Evolutionary conservation across 2,888 invertebrate species (phyloP), one percentile per base, ranked within the genome.

Genomic region (Linnaemya vulpina): DNA sequence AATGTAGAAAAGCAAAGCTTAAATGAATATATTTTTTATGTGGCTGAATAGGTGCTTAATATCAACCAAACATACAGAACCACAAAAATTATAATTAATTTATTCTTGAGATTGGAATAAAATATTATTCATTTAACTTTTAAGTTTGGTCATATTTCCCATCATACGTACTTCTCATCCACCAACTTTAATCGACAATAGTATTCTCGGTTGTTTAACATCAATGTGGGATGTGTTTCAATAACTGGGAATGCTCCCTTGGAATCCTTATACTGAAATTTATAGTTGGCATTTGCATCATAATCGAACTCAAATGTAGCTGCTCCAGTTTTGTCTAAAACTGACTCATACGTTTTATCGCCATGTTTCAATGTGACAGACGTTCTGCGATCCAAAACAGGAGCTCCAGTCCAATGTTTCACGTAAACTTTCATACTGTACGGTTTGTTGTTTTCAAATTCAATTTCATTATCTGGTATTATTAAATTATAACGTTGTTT

Each of bases 281-380:
- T 8, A 35, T 76, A 70, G 13, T 65, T 22, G 10, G 10, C 22
- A 22, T 53, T 53, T 53, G 17, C 22, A 11, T 53, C 94, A 51
- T 76, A 55, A 11, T 76, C 70, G 58, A 76, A 76, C 35, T 82
- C 82, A 65, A 82, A 75, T 53, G 17, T 55, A 15, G 76, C 82
- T 8, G 46, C 38, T 0, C 82, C 76, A 13, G 49, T 46, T 11
- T 5, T 38, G 51, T 82, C 51, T 53, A 53, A 22, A 22, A 22
- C 0, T 53, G 51, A 17, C 11, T 53, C 63, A 58, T 82, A 82
- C 5, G 30, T 30, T n/a, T 77, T 65, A 4, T 11, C 11, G 5
- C 77, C 71, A 71, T 83, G 82, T 73, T 71, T 3, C 77, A 83
- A 60, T 1, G 43, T 30, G 11, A 83, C 55, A 1, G 82, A 71